phyloP scores from a whole-genome alignment of 2,888 invertebrate species.

The Eucera pruinosa region DNA sequence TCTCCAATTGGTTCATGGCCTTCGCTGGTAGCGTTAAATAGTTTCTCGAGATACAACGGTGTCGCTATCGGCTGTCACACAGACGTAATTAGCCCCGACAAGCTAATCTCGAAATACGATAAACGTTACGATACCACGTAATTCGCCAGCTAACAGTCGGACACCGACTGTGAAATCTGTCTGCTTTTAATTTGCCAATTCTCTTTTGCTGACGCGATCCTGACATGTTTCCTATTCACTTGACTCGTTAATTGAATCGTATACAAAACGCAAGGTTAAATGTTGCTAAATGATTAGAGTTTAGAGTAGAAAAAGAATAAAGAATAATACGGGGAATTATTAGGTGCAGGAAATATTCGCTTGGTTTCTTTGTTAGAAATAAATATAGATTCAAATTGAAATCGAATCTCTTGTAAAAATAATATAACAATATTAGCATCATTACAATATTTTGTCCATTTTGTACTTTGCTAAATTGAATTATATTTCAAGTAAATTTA shows the following conservation, averaged over 20 bases:
- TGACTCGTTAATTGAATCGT: conserved; percentile 19
- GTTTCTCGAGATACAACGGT: conserved; percentile 18
- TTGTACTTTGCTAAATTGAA: too few species aligned
- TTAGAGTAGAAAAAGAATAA: background rate
- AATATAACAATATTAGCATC: too few species aligned
- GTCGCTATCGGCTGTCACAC: conserved; percentile 34
- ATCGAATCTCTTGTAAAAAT: too few species aligned
- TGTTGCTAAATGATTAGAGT: background rate
- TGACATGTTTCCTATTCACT: conserved; percentile 2
- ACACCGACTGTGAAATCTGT: conserved; percentile 23
- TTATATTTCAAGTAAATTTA: too few species aligned
- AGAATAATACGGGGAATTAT: too few species aligned
- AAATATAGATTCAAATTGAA: too few species aligned
- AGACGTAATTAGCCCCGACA: conserved; percentile 60
- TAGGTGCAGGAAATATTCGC: too few species aligned
- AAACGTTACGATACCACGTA: conserved; percentile 50
- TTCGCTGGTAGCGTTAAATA: conserved; percentile 29
- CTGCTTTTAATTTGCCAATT: conserved; percentile 29
- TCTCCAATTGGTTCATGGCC: conserved; percentile 15
- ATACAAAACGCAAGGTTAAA: background rate
- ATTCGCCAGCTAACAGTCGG: conserved; percentile 36
- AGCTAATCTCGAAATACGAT: conserved; percentile 67
- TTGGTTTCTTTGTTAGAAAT: too few species aligned
- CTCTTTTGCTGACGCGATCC: background rate
- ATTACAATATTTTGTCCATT: too few species aligned